These are phyloP conservation scores for Geococcyx californianus DNA, from an alignment of 2,113 vertebrate genomes.

Conservation along the genomic window DNA sequence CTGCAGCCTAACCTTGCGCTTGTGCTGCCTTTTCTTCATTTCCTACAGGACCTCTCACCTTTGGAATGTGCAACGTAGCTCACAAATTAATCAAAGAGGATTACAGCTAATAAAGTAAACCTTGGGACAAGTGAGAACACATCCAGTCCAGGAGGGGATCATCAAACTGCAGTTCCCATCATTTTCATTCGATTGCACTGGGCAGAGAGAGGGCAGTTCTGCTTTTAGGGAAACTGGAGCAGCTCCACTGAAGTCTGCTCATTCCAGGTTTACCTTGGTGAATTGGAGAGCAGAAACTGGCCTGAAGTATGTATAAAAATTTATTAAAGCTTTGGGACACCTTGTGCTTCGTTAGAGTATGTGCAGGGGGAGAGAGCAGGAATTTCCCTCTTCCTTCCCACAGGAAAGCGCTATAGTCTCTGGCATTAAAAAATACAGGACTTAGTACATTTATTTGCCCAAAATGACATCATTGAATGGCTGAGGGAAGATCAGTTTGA, in stretches of 20 bases:
- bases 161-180: background rate
- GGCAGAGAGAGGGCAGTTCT: background rate
- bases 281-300: background rate
- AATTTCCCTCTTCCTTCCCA: constrained; percentile 31
- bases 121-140: background rate
- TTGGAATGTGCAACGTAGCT: background rate
- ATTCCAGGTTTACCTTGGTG: background rate
- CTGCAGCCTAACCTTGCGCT: background rate
- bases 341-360: background rate
- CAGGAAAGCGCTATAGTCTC: background rate
- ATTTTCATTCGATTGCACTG: fast-evolving
- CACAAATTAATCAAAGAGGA: background rate
- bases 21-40: background rate
- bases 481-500: background rate
- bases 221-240: background rate
- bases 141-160: background rate
- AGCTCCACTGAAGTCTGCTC: background rate
- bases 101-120: background rate
- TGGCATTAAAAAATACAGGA: background rate
- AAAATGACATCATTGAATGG: background rate
- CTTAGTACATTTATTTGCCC: background rate
- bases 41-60: background rate
- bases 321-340: constrained; percentile 33
- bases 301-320: background rate
- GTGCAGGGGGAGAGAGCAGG: background rate